Percentiles rank a stretch among this genome's conserved stretches.
Conservation (phyloP, 2,797 vertebrate species). For the Percopsis omiscomaycus region DNA sequence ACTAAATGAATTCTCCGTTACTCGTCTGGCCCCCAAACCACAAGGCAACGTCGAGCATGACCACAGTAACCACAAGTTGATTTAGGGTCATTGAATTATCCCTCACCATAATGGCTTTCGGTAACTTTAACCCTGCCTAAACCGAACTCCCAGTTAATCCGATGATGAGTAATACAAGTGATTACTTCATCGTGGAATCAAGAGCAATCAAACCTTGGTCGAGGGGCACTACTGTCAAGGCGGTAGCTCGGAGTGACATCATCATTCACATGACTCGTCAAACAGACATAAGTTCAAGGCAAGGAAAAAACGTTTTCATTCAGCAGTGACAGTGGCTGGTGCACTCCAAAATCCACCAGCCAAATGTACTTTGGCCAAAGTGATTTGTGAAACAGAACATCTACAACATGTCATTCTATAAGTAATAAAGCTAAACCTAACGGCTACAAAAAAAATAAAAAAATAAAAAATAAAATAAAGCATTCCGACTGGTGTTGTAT, state of each 20-base stretch:
- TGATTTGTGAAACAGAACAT: constrained; percentile 17
- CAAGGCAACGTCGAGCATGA: constrained; percentile 50
- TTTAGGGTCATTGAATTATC: constrained; percentile 60
- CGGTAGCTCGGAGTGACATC: constrained; percentile 39
- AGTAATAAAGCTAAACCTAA: constrained; percentile 34
- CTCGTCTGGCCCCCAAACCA: constrained; percentile 45
- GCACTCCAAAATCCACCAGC: constrained; percentile 2
- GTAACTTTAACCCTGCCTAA: constrained; percentile 36
- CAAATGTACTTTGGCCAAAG: constrained; percentile 42
- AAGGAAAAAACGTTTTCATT: constrained; percentile 30
- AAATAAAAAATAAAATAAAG: background rate
- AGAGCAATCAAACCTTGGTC: constrained; percentile 28
- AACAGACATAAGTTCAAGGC: constrained; percentile 18
- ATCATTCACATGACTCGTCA: constrained; percentile 41
- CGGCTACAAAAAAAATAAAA: constrained; percentile 20
- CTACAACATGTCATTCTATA: background rate
- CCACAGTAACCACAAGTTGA: constrained; percentile 53
- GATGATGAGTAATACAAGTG: constrained; percentile 38
- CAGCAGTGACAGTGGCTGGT: constrained; percentile 12
- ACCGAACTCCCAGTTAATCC: constrained; percentile 15
- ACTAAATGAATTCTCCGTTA: constrained; percentile 42
- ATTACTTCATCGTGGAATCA: constrained; percentile 46
- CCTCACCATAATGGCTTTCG: constrained; percentile 34
- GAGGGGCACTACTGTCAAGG: constrained; percentile 10
- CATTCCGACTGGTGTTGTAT: constrained; percentile 41